Evolutionary conservation across 2,888 invertebrate species (phyloP), one percentile per base, ranked within the genome.

Genomic region (Bruchidius siliquastri): DNA sequence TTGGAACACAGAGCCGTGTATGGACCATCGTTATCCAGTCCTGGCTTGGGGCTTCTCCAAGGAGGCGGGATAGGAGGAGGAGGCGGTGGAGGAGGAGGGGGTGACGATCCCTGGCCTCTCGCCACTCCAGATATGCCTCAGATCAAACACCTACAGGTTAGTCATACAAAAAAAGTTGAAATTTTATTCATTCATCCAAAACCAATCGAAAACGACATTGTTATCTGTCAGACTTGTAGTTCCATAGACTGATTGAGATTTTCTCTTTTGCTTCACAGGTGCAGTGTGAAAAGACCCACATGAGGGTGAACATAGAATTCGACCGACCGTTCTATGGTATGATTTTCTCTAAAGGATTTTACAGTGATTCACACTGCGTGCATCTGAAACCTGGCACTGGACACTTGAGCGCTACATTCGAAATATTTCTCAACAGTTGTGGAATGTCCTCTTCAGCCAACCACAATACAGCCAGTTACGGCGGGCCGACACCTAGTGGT

Each of bases 261-360:
- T 49, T 49, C 13, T 49, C 13, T 8, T 49, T 49, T 49, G 49
- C 49, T 49, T 49, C 18, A 8, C 49, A 49, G 49, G 97, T 97
- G 79, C 96, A 97, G 86, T 97, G 97, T 87, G 97, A 97, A 87
- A 97, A 97, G 87, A 96, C 96, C 71, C 95, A 96, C 85, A 97
- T 97, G 96, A 90, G 96, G 72, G 97, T 97, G 73, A 96, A 96
- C 86, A 95, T 97, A 82, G 96, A 96, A 86, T 97, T 97, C 87
- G 97, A 97, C 86, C 90, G 96, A 71, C 96, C 97, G 20, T 97
- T 97, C 88, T 96, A 96, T 85, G 97, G 97, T 32, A 96, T 97
- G 94, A 96, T 97, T 84, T 97, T 97, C 88, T 96, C 96, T 76
- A 97, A 97, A 87, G 97, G 95, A 74, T 95, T 94, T 88, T 96